Evolutionary conservation across 1,140 invertebrate genomes (phyloP).

Genomic region (Bombus vancouverensis): DNA sequence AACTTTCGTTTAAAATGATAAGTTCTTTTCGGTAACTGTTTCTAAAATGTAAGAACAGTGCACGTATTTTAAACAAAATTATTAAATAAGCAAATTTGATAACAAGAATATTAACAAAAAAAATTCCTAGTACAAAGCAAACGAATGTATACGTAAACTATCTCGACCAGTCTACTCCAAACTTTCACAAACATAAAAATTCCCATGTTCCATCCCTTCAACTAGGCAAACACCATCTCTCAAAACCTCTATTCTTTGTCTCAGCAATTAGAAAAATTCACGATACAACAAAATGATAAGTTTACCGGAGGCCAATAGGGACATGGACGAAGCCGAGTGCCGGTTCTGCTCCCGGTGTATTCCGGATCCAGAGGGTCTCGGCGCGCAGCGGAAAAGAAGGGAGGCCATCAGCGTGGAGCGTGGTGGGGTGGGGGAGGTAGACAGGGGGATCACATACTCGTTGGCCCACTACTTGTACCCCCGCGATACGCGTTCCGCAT

Average conservation of each 20-base stretch:
- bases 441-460: conserved; percentile 69
- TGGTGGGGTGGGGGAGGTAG: conserved; percentile 36
- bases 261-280: neutral
- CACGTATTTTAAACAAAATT: no score
- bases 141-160: neutral
- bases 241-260: neutral
- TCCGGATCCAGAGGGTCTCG: conserved; percentile 23
- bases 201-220: no score
- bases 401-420: conserved; percentile 12
- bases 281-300: neutral
- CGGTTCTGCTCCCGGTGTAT: neutral
- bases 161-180: neutral
- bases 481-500: conserved; percentile 81
- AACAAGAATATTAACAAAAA: neutral
- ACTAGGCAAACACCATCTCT: no score
- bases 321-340: neutral
- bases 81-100: neutral
- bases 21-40: no score
- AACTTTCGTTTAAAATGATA: no score
- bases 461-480: conserved; percentile 79
- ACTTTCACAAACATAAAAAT: neutral
- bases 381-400: conserved; percentile 50
- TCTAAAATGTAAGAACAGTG: no score
- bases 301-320: neutral
- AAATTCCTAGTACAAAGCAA: neutral